A percentile compares a stretch with the other conserved stretches of the same genome.
Conservation (phyloP, 2,113 vertebrate genomes). For the Pampusana beccarii region DNA sequence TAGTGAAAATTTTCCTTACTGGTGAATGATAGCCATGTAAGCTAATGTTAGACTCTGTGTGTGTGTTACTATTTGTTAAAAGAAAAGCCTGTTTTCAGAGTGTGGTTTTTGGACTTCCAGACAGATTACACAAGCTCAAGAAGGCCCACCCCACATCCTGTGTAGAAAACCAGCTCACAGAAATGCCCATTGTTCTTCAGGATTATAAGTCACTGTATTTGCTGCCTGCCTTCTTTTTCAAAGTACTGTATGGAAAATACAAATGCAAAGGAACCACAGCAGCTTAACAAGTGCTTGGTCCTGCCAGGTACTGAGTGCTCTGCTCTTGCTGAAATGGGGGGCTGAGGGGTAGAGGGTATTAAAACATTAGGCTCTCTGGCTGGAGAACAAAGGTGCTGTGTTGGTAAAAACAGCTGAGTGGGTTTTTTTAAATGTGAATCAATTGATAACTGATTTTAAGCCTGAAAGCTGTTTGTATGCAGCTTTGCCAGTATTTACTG, state of each 20-base stretch:
- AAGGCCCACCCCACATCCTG: conserved; percentile 61
- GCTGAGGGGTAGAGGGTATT: background rate
- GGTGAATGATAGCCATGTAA: background rate
- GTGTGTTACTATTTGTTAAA: conserved; percentile 1
- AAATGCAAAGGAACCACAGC: background rate
- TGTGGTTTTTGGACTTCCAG: conserved; percentile 57
- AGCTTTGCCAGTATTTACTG: background rate
- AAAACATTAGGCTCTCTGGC: background rate
- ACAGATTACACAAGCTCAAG: conserved; percentile 45
- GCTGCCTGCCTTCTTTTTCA: background rate
- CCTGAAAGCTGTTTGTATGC: background rate
- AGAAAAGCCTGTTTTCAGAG: conserved; percentile 28
- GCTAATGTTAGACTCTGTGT: background rate
- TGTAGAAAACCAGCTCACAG: conserved; percentile 53
- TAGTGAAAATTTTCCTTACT: background rate
- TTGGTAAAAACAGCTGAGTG: background rate
- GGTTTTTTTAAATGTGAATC: background rate
- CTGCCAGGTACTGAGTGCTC: background rate
- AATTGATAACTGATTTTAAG: background rate
- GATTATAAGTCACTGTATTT: conserved; percentile 29
- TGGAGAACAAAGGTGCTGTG: background rate
- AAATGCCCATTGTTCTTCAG: conserved; percentile 56
- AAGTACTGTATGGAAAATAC: conserved; percentile 10
- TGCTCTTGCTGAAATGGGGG: background rate
- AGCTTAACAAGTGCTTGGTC: conserved; percentile 27